phyloP scores from a whole-genome alignment of 2,113 vertebrate genomes.

The Heterotis niloticus region DNA sequence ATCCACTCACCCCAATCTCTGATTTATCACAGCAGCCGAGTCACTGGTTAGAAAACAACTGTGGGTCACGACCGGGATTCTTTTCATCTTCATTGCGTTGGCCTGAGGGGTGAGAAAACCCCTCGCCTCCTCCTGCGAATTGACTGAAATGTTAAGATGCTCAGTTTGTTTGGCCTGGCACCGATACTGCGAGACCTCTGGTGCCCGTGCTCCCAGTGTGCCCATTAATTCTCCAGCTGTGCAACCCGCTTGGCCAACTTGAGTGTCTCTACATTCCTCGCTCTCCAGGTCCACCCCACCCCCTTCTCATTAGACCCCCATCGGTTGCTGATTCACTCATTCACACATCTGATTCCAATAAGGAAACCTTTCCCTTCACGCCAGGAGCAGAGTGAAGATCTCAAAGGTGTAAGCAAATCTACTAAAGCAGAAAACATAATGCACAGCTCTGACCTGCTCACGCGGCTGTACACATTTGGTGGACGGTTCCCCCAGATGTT shows the following conservation, averaged over 20 bases:
- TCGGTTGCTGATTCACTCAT: not conserved
- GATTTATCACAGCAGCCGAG: slow-evolving; percentile 9
- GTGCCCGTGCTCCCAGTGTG: slow-evolving; percentile 32
- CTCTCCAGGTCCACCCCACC: not conserved
- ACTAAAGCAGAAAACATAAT: too few species aligned
- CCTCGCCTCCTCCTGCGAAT: not conserved
- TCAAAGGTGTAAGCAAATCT: too few species aligned
- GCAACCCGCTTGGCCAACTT: slow-evolving; percentile 10
- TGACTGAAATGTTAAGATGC: slow-evolving; percentile 22
- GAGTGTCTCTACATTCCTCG: not conserved
- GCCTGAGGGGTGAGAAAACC: not conserved
- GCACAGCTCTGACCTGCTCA: too few species aligned
- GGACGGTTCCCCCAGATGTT: slow-evolving; percentile 46
- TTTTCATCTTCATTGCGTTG: not conserved
- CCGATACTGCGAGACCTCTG: not conserved
- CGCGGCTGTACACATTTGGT: not conserved
- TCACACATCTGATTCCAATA: not conserved
- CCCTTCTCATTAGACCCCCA: not conserved
- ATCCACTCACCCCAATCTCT: not conserved
- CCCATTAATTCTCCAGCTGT: slow-evolving; percentile 44
- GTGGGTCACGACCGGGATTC: not conserved
- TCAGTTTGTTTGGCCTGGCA: slow-evolving; percentile 40
- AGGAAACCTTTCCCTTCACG: not conserved
- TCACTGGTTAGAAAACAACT: not conserved
- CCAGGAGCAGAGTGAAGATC: not conserved